A percentile compares a stretch with the other conserved stretches of the same genome.
Conservation (phyloP, 1,140 invertebrate genomes). For the Cydia strobilella region DNA sequence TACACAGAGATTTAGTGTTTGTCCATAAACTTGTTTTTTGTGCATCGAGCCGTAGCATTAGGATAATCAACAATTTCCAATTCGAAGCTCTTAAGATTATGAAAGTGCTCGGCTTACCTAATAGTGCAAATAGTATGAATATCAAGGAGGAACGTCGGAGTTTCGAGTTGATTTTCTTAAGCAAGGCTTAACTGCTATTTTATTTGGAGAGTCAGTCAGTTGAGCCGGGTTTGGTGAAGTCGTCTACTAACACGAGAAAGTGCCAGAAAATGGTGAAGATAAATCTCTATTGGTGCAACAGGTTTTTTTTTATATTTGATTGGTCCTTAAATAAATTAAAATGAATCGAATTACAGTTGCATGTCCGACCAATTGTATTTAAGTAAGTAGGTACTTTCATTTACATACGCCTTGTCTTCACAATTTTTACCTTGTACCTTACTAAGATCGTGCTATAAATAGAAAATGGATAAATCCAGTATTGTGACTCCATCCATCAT, state of each 20-base stretch:
- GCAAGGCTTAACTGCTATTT: not conserved
- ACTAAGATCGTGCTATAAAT: not conserved
- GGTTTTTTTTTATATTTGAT: too few relatives aligned
- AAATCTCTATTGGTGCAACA: not conserved
- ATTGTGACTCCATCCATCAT: not conserved
- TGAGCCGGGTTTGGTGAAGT: not conserved
- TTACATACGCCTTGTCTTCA: not conserved
- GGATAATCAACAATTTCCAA: not conserved
- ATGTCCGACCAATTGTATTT: too few relatives aligned
- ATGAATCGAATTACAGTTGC: too few relatives aligned
- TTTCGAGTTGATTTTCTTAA: not conserved
- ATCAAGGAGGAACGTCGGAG: not conserved
- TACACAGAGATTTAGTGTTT: not conserved
- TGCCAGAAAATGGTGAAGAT: not conserved
- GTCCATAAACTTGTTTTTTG: too few relatives aligned
- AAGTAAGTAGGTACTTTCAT: too few relatives aligned
- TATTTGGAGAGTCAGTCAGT: too few relatives aligned
- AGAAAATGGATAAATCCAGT: not conserved
- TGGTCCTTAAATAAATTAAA: too few relatives aligned
- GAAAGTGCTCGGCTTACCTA: not conserved
- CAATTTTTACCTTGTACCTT: not conserved
- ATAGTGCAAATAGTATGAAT: conserved; percentile 3
- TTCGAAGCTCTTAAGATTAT: not conserved
- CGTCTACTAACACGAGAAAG: not conserved
- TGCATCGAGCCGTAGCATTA: not conserved